These are phyloP conservation scores for Procambarus virginalis DNA, from an alignment of 1,140 invertebrate genomes.

Conservation along the genomic window DNA sequence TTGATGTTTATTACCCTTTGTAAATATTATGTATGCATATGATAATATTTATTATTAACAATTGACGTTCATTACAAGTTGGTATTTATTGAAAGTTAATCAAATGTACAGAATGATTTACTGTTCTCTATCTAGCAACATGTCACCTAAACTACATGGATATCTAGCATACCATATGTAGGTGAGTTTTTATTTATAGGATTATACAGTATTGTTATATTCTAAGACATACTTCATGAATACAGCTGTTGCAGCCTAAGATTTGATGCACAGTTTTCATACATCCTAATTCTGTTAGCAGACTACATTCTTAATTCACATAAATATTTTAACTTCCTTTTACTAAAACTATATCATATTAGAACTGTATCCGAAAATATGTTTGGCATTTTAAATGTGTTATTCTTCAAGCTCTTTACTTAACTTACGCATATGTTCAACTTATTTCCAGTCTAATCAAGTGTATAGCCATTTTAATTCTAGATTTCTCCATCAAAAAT, in stretches of 20 bases:
- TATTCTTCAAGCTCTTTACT: background rate
- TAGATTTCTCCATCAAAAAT: background rate
- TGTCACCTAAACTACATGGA: constrained; percentile 17
- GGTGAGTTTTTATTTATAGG: background rate
- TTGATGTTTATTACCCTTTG: background rate
- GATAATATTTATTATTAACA: background rate
- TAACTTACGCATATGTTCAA: background rate
- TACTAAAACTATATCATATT: background rate
- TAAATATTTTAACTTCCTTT: background rate
- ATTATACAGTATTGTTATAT: constrained; percentile 7
- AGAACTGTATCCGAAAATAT: background rate
- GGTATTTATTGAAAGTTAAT: too few species aligned
- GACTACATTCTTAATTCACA: background rate
- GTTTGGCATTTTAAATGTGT: background rate
- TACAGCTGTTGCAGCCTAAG: background rate
- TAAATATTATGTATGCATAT: background rate
- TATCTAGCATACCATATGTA: background rate
- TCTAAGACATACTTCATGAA: background rate
- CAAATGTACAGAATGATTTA: background rate
- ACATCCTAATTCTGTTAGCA: background rate
- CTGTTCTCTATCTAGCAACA: background rate
- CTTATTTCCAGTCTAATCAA: background rate
- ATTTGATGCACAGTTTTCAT: background rate
- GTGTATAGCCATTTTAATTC: background rate
- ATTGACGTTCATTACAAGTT: too few species aligned